phyloP scores from a whole-genome alignment of 2,797 vertebrate genomes.

The Craterocephalus amniculus region DNA sequence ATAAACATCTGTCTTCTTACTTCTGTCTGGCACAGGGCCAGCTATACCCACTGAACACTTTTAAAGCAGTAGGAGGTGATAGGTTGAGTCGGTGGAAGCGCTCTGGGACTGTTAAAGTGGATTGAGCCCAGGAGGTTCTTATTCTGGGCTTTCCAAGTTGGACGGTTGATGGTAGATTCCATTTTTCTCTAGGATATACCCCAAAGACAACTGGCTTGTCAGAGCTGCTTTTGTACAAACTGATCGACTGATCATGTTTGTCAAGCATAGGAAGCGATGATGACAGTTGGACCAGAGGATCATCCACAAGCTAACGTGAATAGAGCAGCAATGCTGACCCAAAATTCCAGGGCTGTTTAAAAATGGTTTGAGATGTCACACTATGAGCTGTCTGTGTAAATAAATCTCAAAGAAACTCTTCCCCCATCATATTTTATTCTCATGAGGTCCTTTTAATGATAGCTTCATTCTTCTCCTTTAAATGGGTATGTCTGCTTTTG shows the following conservation, averaged over 20 bases:
- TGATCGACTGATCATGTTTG: conserved; percentile 34
- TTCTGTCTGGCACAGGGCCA: conserved; percentile 15
- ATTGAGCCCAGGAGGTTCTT: conserved; percentile 45
- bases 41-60: conserved; percentile 12
- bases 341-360: conserved; percentile 15
- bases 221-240: conserved; percentile 37
- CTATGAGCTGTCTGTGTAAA: conserved; percentile 22
- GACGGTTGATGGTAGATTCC: conserved; percentile 37
- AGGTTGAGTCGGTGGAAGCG: conserved; percentile 29
- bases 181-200: conserved; percentile 18
- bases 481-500: conserved; percentile 55
- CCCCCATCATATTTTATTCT: conserved; percentile 26
- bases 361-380: conserved; percentile 35
- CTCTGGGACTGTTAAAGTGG: conserved; percentile 48
- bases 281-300: conserved; percentile 39
- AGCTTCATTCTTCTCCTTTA: conserved; percentile 31
- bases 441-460: conserved; percentile 38
- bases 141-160: conserved; percentile 25
- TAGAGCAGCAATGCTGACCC: conserved; percentile 4
- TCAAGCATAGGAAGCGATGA: conserved; percentile 30
- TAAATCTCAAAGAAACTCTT: conserved; percentile 27
- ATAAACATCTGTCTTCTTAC: conserved; percentile 4
- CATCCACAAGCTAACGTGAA: conserved; percentile 25
- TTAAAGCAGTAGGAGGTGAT: conserved; percentile 21
- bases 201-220: conserved; percentile 60